Evolutionary conservation across 2,888 invertebrate species (phyloP), one percentile per base, ranked within the genome.

Genomic region (Morinoia aosen): DNA sequence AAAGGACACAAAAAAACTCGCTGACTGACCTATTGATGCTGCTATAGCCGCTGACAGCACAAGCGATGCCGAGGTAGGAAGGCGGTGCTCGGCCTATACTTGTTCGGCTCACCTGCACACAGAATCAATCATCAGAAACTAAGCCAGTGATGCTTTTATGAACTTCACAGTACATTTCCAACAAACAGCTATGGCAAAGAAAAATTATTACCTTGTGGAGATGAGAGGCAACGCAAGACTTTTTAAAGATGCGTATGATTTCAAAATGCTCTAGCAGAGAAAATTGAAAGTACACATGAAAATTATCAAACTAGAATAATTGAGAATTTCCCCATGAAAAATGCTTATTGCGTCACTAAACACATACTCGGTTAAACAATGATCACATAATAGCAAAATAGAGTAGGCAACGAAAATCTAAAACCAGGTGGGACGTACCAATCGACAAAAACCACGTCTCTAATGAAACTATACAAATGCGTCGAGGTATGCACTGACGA

Each of bases 31-130:
- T 96, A 91, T 96, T 96, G 58, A 97, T 96, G 95, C 98, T 98
- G 11, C 98, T 98, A 97, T 99, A 99, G 8, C 99, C 99, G 97
- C 98, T 99, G 95, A 99, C 98, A 48, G 99, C 98, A 97, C 99
- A 98, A 95, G 99, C 99, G 96, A 99, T 97, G 97, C 98, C 98
- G 95, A 99, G 97, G 97, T 99, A 99, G 96, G 99, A 99, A 0
- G 99, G 99, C 3, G 96, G 95, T 39, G 90, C 90, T 56, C 95
- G 76, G 95, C 76, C 48, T 19, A 57, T 0, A 57, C 93, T 57
- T 10, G 57, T 58, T 12, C 56, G 93, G 57, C 58, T 93, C n/a
- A 33, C 58, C 93, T 56, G 90, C 90, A 90, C 76, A 76, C 33
- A 48, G 76, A 25, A 25, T 10, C 25, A 61, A 61, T 3, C 19